Base-by-base conservation (phyloP, 2,797 vertebrate genomes). In the Lerista edwardsae region DNA sequence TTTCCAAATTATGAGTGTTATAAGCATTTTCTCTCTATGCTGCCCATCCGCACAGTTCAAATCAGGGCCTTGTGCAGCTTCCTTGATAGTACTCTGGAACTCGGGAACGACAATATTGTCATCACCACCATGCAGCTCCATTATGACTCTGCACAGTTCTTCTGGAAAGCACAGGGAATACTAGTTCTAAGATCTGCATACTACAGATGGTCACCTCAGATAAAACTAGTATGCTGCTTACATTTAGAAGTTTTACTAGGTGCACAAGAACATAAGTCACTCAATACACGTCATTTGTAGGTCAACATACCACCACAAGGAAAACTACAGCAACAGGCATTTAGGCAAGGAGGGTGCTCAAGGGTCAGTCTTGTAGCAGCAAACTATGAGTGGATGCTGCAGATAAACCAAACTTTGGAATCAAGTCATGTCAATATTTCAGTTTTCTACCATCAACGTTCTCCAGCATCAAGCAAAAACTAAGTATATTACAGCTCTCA, bases 151-250 rank as follows among this genome's bases (percentile, higher is more conserved):
- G 47, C 47, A 47, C 10, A 47, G 5, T 47, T 10, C 47, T 10
- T 47, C 6, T 47, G 47, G 6, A 47, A 11, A 47, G 7, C 11
- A 47, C 47, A 47, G 47, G 47, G 47, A 47, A 47, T 10, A 47
- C 47, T 68, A 85, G 55, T 1, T 72, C 17, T 84, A 87, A 84
- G 27, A 81, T 29, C 82, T 59, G 87, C 31, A 69, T 51, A 86
- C 84, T 76, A 11, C 85, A 21, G 75, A 73, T 75, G 31, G 87
- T 84, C n/a, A 78, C 67, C 71, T 88, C 51, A n/a, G 82, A 61
- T n/a, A 85, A 88, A 85, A n/a, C 27, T 11, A 72, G 34, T 59
- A 59, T 15, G n/a, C 8, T 72, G 17, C 1, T 44, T 39, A 47
- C 8, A 6, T 23, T 61, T n/a, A 61, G 21, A 31, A 25, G 14